phyloP scores from a whole-genome alignment of 53 echinoderm and acorn worm genomes.

The Apostichopus leukothele region DNA sequence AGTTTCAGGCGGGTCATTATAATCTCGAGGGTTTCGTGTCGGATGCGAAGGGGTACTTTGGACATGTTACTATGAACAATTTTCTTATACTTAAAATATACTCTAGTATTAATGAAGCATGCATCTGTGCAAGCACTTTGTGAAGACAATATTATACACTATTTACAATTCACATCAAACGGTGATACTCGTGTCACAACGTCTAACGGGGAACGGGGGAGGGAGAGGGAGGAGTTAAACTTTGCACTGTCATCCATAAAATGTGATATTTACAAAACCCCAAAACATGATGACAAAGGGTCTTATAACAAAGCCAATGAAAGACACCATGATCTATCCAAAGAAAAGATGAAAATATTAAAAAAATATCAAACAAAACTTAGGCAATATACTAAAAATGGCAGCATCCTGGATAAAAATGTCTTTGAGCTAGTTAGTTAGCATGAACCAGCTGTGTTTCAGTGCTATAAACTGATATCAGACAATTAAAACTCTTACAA shows the following conservation, averaged over 20 bases:
- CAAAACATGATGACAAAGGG: not conserved
- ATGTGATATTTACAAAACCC: slow-evolving; percentile 38
- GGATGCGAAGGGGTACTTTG: too few relatives aligned
- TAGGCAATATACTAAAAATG: not conserved
- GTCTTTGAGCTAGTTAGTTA: too few relatives aligned
- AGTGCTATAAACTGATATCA: too few relatives aligned
- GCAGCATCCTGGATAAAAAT: not conserved
- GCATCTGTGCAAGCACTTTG: slow-evolving; percentile 15
- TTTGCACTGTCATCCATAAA: not conserved
- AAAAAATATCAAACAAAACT: not conserved
- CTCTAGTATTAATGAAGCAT: not conserved
- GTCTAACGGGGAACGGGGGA: too few relatives aligned
- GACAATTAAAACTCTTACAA: too few relatives aligned
- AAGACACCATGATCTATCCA: slow-evolving; percentile 34
- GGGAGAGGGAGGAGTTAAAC: too few relatives aligned
- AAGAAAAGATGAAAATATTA: slow-evolving; percentile 1
- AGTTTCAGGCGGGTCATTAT: too few relatives aligned
- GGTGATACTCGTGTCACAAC: not conserved
- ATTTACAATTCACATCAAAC: slow-evolving; percentile 11
- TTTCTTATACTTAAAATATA: not conserved
- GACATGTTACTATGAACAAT: too few relatives aligned
- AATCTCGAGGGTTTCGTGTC: too few relatives aligned
- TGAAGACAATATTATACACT: slow-evolving; percentile 7
- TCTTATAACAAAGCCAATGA: slow-evolving; percentile 4
- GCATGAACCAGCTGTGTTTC: too few relatives aligned